Evolutionary conservation across 2,797 vertebrate species (phyloP), one percentile per base, ranked within the genome.

Genomic region (Hafferia zeledoni): DNA sequence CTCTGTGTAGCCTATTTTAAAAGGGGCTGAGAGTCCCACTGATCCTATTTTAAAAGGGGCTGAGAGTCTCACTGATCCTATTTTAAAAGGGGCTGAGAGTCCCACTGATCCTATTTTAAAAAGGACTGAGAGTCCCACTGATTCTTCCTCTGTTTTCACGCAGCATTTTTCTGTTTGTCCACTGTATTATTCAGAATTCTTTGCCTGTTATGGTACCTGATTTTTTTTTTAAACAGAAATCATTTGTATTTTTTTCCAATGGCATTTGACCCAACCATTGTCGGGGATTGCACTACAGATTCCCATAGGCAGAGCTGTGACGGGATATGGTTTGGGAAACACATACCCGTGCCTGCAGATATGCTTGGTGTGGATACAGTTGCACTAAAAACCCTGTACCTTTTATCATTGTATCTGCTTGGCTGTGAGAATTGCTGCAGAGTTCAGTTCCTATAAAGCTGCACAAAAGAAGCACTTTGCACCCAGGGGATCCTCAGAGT

Each of bases 311-410:
- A 44, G 44, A 35, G n/a, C 61, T 72, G 35, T 47, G 43, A 27
- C 16, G 31, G 6, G 49, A 3, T 3, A 6, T 44, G 49, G 11
- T 56, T 87, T 68, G 37, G 50, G 64, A 43, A 60, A 25, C 1
- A 0, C 9, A 0, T 7, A 23, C 4, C 43, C 20, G 2, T 25
- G 56, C 46, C 68, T 61, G 69, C 47, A 86, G 65, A 67, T 78
- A 9, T 18, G 23, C 35, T 63, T 7, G 1, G 13, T 17, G 25
- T 53, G 55, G 30, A 35, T 23, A 14, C 68, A 55, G 9, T 11
- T 18, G 23, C n/a, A 23, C 28, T 28, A 30, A 39, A 70, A 72
- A 35, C 31, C 1, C 3, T 10, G 8, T 15, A 5, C 8, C 0
- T 46, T 68, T 75, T 33, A 10, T 56, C 17, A 0, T 11, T 5